Evolutionary conservation across 2,797 vertebrate species (phyloP).

Genomic region (Rhabdophis nuchalis): DNA sequence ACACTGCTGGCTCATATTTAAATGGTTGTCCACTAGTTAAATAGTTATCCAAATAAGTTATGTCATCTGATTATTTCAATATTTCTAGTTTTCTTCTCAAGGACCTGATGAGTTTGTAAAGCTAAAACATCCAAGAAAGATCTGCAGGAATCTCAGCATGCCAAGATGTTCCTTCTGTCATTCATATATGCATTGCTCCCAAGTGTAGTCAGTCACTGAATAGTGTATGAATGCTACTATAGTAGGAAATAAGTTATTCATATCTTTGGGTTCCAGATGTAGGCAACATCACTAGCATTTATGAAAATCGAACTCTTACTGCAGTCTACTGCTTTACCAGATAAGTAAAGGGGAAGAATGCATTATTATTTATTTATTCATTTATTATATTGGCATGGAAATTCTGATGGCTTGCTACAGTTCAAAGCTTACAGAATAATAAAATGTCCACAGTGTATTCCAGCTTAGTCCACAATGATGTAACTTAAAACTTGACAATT

Average conservation of each 20-base stretch:
- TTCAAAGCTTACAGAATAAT: not conserved
- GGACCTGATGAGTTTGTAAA: not conserved
- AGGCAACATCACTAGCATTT: not conserved
- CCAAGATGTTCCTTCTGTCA: not conserved
- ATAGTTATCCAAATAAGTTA: not conserved
- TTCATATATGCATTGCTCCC: not conserved
- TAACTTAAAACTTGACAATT: not conserved
- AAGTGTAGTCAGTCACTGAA: not conserved
- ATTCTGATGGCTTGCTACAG: not conserved
- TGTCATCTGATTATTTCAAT: slow-evolving; percentile 23
- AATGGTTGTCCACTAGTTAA: no score
- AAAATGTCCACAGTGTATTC: not conserved
- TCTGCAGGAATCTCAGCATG: not conserved
- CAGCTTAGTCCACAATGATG: not conserved
- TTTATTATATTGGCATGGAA: not conserved
- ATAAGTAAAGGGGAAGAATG: not conserved
- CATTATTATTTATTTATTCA: not conserved
- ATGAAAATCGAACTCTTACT: not conserved
- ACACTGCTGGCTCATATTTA: no score
- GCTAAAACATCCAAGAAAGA: not conserved
- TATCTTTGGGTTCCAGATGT: not conserved
- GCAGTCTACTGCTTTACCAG: not conserved
- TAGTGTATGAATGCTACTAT: not conserved
- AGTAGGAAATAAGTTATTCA: not conserved
- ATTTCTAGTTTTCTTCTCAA: not conserved